Evolutionary conservation across 2,113 vertebrate species (phyloP).

Genomic region (Okapia johnstoni): DNA sequence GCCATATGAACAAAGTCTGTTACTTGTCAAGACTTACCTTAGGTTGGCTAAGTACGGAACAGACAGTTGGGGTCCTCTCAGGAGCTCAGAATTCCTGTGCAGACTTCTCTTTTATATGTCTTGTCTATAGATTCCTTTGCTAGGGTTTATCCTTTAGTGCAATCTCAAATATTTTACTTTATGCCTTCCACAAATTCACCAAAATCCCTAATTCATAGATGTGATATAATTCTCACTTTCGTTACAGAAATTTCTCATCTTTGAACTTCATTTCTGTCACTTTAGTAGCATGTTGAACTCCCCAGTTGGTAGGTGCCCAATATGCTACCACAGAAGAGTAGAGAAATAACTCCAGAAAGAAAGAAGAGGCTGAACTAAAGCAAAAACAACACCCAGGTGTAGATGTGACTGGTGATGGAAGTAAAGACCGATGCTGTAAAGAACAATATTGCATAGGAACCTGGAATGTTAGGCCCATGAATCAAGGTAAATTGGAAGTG

Average conservation of each 20-base stretch:
- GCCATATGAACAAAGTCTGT: neutral
- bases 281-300: neutral
- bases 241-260: neutral
- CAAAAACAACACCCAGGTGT: accelerated
- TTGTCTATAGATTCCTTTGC: neutral
- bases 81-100: neutral
- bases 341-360: neutral
- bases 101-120: neutral
- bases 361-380: neutral
- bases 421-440: neutral
- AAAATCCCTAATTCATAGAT: neutral
- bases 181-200: neutral
- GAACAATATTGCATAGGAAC: too few relatives aligned
- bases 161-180: neutral
- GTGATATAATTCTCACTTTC: neutral
- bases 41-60: neutral
- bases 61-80: neutral
- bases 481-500: too few relatives aligned
- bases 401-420: neutral
- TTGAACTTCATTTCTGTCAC: neutral
- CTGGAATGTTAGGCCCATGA: too few relatives aligned
- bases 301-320: neutral
- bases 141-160: neutral
- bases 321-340: neutral
- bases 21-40: neutral